Evolutionary conservation across 2,888 invertebrate species (phyloP), one percentile per base, ranked within the genome.

Genomic region (Drymonia ruficornis): DNA sequence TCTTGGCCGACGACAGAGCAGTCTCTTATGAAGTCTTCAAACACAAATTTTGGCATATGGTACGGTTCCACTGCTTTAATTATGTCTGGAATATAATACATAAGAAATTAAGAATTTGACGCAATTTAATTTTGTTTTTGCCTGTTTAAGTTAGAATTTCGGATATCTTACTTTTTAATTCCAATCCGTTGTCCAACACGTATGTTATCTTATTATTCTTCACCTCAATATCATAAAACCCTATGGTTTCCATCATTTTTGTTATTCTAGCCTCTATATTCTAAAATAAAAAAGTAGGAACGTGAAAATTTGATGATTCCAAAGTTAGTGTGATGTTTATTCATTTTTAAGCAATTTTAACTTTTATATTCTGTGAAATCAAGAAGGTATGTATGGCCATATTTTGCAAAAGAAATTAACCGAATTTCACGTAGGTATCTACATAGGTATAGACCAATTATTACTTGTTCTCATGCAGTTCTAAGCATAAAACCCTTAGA

Each of bases 11-110:
- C 93, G 1, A 85, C 81, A 7, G 95, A 72, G 54, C 95, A 94
- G 67, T 96, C 96, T 18, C 93, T 86, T n/a, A 95, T 83, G 75
- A 94, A 96, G 8, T 94, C 93, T 3, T 94, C 93, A 42, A 93
- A 93, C 18, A 94, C 74, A 0, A 93, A 80, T 1, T 85, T 76
- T 0, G 96, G 94, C 49, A 96, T 94, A 53, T 95, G 75, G 74
- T 96, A 96, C 0, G 96, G 96, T 75, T 95, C 96, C 4, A 96
- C 94, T 0, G 96, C 96, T 58, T 91, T 87, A 0, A 95, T 91
- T 44, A 96, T 94, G 72, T 94, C 96, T 95, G 83, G 23, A 90
- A 63, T 47, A 44, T 11, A 53, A n/a, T n/a, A 36, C 11, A 46
- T 19, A 45, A 16, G 29, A 13, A 54, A 50, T 19, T 38, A 15